Conservation (phyloP, 2,888 invertebrate genomes). For the Bombylius major region DNA sequence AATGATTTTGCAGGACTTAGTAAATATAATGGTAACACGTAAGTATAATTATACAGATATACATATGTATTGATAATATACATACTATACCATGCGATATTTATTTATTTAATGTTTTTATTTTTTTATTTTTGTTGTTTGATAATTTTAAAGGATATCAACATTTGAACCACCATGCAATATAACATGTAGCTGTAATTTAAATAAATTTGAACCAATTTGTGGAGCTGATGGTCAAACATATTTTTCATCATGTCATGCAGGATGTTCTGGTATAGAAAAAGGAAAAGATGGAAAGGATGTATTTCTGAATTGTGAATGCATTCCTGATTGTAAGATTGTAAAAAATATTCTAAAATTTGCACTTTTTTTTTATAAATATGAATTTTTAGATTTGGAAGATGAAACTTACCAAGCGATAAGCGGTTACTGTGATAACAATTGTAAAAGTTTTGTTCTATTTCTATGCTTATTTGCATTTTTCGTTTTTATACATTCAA, state of each 20-base stretch:
- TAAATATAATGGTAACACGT: conserved; percentile 28
- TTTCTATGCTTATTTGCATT: conserved; percentile 75
- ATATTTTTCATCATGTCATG: conserved; percentile 81
- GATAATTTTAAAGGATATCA: conserved; percentile 19
- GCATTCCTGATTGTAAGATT: conserved; percentile 33
- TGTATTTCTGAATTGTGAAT: conserved; percentile 42
- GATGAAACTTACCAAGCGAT: conserved; percentile 39
- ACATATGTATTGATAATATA: neutral
- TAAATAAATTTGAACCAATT: conserved; percentile 67
- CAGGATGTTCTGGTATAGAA: conserved; percentile 61
- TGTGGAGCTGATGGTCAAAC: conserved; percentile 73
- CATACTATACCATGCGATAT: neutral
- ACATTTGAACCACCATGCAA: conserved; percentile 47
- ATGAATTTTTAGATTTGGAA: neutral
- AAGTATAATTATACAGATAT: conserved; percentile 20
- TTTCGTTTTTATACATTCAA: conserved; percentile 84
- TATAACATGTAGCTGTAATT: conserved; percentile 57
- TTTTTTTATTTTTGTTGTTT: neutral
- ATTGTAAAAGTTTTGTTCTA: conserved; percentile 65
- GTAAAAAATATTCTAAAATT: neutral
- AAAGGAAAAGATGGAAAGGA: conserved; percentile 44
- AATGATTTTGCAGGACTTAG: conserved; percentile 62
- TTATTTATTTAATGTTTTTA: neutral
- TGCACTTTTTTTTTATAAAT: neutral
- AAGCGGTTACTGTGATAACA: conserved; percentile 66